Base-by-base conservation (phyloP, 92 coral and sea anemone species). In the Zoanthus sansibaricus region DNA sequence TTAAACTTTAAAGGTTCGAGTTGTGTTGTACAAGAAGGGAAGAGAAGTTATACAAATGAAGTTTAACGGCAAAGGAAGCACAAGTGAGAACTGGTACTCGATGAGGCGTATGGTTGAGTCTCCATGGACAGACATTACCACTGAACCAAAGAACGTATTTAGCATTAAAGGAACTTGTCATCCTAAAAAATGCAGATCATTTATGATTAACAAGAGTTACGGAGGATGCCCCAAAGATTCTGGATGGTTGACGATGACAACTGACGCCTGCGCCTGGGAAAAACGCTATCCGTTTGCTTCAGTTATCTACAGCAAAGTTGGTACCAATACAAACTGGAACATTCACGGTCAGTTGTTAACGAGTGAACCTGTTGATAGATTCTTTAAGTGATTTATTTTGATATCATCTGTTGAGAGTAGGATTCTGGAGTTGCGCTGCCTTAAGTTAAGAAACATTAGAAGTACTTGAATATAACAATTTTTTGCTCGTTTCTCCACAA, bases 41-140 rank as follows among this genome's bases (percentile, higher is more conserved):
- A 16, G 37, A 13, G 83, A 76, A 42, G 83, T 71, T 15, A 42
- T 75, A 17, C 49, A 33, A 20, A 31, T 86, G 83, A 86, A 72
- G 45, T 86, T 86, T 54, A 76, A 76, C 32, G 83, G 66, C 16
- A 49, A 4, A 12, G 75, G 66, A 21, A 42, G 64, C 18, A 25
- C 67, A 46, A 76, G 66, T 9, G 9, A 0, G 4, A 76, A 64
- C 74, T 86, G 89, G 89, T 86, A 55, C 75, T 6, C 75, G 49
- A 12, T 17, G 1, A 72, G 83, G 1, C 80, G 75, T 7, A 0
- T 86, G 58, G 1, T 21, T 5, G 82, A 76, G 33, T 77, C 89
- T 37, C 89, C 89, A 4, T 86, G 89, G 89, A n/a, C 49, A 12
- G 89, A 86, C 49, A 45, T 86, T 21, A 13, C 30, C 9, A 47